Conservation (phyloP, 2,797 vertebrate species). For the Leucoraja ocellata region DNA sequence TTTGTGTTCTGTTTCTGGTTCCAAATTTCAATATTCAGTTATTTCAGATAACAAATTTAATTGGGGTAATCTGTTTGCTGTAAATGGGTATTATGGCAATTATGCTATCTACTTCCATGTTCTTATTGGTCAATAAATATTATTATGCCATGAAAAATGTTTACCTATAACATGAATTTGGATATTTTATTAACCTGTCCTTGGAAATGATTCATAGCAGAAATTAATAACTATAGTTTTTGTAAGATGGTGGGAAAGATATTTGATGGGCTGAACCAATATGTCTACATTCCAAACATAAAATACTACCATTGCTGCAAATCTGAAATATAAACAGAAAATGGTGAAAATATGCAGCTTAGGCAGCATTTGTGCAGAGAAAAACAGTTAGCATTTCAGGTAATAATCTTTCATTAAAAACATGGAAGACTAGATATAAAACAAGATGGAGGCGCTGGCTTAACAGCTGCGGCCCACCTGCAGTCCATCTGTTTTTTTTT, state of each 20-base stretch:
- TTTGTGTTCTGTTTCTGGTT: slow-evolving; percentile 42
- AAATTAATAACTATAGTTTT: neutral
- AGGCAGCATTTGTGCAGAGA: too few species aligned
- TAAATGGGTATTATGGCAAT: neutral
- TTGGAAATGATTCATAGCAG: neutral
- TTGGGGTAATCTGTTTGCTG: neutral
- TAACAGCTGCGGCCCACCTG: too few species aligned
- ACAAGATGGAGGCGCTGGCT: too few species aligned
- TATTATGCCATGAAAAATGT: neutral
- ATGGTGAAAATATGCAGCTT: too few species aligned
- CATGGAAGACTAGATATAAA: too few species aligned
- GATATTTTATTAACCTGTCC: neutral
- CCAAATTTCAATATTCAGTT: slow-evolving; percentile 59
- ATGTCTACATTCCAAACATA: too few species aligned
- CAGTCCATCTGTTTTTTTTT: too few species aligned
- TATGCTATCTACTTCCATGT: neutral
- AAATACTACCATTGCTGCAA: too few species aligned
- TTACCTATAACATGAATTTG: neutral
- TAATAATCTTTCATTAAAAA: too few species aligned
- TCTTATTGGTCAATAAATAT: neutral
- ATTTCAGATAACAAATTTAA: slow-evolving; percentile 2
- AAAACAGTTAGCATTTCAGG: too few species aligned
- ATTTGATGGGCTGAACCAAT: too few species aligned
- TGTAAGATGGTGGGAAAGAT: neutral
- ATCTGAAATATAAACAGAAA: too few species aligned